A percentile compares a stretch with the other conserved stretches of the same genome.
Evolutionary conservation across 2,113 vertebrate genomes (phyloP).

Genomic region (Platysternon megacephalum): DNA sequence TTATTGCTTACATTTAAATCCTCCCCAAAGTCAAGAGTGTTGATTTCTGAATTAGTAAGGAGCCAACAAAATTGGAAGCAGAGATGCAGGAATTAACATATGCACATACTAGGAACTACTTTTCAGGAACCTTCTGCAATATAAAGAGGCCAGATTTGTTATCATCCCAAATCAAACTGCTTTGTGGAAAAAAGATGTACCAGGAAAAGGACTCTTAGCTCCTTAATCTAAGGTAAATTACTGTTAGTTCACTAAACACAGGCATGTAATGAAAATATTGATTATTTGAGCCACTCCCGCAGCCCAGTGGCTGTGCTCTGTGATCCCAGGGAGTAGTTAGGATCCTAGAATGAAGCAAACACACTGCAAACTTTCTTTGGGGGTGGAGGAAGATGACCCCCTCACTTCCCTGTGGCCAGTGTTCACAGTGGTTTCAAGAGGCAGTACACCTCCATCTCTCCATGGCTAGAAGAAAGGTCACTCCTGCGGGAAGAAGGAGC

Average conservation of each 20-base stretch:
- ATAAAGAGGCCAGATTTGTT: neutral
- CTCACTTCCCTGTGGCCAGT: neutral
- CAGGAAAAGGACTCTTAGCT: neutral
- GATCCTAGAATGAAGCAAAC: neutral
- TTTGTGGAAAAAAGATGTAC: slow-evolving; percentile 16
- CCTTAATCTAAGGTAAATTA: slow-evolving; percentile 57
- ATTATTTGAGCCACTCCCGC: slow-evolving; percentile 24
- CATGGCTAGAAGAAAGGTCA: neutral
- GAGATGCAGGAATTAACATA: neutral
- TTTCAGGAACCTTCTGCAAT: neutral
- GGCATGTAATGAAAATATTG: neutral
- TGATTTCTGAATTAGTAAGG: neutral
- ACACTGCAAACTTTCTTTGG: neutral
- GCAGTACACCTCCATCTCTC: neutral
- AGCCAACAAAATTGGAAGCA: neutral
- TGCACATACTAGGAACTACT: neutral
- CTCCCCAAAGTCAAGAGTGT: neutral
- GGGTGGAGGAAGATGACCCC: neutral
- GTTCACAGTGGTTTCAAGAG: neutral
- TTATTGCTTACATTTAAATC: neutral
- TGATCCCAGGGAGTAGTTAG: neutral
- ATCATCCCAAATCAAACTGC: slow-evolving; percentile 19
- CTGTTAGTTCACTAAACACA: neutral
- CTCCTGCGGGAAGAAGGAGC: neutral
- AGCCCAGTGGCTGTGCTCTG: fast-evolving